Percentiles rank a stretch among this genome's conserved stretches.
Conservation (phyloP, 2,113 vertebrate species). For the Brachyhypopomus occidentalis region DNA sequence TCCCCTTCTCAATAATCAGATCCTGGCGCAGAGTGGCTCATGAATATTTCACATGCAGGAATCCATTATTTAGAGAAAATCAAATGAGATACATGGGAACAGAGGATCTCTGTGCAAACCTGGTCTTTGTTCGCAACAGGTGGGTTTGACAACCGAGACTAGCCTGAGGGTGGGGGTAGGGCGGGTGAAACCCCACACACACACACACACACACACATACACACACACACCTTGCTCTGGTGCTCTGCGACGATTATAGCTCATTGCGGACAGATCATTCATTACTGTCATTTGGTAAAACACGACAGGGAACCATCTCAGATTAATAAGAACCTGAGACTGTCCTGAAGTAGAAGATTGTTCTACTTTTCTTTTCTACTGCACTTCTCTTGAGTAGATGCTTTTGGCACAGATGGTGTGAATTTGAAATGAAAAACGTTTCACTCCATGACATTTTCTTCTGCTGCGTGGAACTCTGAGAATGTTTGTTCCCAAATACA, state of each 20-base stretch:
- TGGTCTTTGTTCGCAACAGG: constrained; percentile 42
- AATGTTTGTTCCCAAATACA: not conserved
- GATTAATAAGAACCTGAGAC: not conserved
- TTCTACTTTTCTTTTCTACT: not conserved
- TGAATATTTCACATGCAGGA: constrained; percentile 57
- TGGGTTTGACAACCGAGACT: constrained; percentile 31
- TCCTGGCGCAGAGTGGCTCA: constrained; percentile 16
- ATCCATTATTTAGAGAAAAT: constrained; percentile 54
- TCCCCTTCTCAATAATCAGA: constrained; percentile 49
- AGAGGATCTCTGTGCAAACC: constrained; percentile 13
- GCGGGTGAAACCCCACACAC: too few species aligned
- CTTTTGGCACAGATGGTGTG: not conserved
- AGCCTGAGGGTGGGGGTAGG: not conserved
- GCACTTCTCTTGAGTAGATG: not conserved
- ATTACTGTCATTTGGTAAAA: not conserved
- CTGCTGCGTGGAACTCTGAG: not conserved
- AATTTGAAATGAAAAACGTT: not conserved
- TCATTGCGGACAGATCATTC: not conserved
- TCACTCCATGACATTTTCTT: not conserved
- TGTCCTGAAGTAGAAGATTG: not conserved
- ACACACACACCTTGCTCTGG: not conserved
- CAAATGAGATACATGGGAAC: constrained; percentile 46
- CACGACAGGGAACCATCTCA: not conserved
- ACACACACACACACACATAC: not conserved
- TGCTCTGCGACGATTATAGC: not conserved